Base-by-base conservation (phyloP, 2,113 vertebrate species). In the Apeltes quadracus region DNA sequence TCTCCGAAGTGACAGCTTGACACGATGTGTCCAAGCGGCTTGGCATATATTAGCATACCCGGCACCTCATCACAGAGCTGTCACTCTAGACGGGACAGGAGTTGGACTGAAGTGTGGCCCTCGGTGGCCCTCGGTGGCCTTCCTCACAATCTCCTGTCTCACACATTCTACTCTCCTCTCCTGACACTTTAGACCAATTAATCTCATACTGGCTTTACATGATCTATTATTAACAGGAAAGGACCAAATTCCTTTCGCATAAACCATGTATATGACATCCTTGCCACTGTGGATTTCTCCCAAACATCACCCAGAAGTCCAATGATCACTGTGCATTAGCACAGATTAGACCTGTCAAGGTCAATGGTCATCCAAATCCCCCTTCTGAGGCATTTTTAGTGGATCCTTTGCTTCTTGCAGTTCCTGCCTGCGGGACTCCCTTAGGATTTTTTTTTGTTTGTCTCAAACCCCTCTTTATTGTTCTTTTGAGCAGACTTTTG, bases 31-130 rank as follows among this genome's bases (percentile, higher is more conserved):
- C 69, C 61, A 72, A 87, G 73, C 58, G 61, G 84, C 79, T 81
- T 87, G 84, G 73, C 76, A 78, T 39, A 65, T 61, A 84, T 92
- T 88, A 88, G 78, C 81, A 89, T 79, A 76, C 38, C 82, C 67
- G 22, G 68, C 75, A 84, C 80, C 83, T 89, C 74, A 29, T 85
- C 61, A 66, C 72, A 41, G 43, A 58, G 72, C 79, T 87, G 83
- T 89, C 87, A 83, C 53, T 65, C 64, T 54, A 3, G 12, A 69
- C 53, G 41, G 65, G 75, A 79, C 71, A 78, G 41, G 65, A 81
- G 66, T 64, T 20, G 20, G 65, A 56, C 41, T 74, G 50, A 43
- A 56, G 66, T n/a, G n/a, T n/a, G n/a, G n/a, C n/a, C n/a, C n/a
- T n/a, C n/a, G n/a, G n/a, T n/a, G n/a, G n/a, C n/a, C n/a, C n/a